phyloP scores from a whole-genome alignment of 92 coral and sea anemone genomes.

The Epizoanthus rinbou region DNA sequence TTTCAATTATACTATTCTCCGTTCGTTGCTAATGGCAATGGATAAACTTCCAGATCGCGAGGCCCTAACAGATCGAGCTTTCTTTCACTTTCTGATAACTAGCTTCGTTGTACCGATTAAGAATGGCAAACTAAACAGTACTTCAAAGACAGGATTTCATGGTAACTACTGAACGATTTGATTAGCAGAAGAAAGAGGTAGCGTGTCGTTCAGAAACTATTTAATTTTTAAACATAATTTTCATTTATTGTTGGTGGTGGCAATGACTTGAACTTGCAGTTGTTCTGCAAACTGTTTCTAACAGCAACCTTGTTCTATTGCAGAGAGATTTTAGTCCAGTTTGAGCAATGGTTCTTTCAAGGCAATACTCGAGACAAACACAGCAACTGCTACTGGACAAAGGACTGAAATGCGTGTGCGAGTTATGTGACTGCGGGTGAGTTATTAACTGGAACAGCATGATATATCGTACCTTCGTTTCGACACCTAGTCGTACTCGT shows the following conservation, averaged over 20 bases:
- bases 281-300: background rate
- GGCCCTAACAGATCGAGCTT: conserved; percentile 37
- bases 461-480: too few relatives aligned
- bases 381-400: conserved; percentile 75
- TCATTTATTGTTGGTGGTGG: background rate
- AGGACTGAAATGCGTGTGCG: conserved; percentile 93
- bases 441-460: conserved; percentile 24
- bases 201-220: background rate
- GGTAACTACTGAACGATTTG: background rate
- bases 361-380: conserved; percentile 86
- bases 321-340: background rate
- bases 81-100: background rate
- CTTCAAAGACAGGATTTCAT: background rate
- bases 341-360: conserved; percentile 55
- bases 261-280: background rate
- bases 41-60: conserved; percentile 25
- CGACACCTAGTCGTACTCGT: too few relatives aligned
- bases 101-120: background rate
- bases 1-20: background rate
- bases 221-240: background rate
- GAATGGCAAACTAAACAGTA: background rate
- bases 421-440: conserved; percentile 97
- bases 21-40: conserved; percentile 65
- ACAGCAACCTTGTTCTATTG: background rate
- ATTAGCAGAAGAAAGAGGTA: background rate